A percentile compares a stretch with the other conserved stretches of the same genome.
These are phyloP conservation scores for Drosophila nigromelanica DNA, from an alignment of 1,140 invertebrate species.

Conservation along the genomic window DNA sequence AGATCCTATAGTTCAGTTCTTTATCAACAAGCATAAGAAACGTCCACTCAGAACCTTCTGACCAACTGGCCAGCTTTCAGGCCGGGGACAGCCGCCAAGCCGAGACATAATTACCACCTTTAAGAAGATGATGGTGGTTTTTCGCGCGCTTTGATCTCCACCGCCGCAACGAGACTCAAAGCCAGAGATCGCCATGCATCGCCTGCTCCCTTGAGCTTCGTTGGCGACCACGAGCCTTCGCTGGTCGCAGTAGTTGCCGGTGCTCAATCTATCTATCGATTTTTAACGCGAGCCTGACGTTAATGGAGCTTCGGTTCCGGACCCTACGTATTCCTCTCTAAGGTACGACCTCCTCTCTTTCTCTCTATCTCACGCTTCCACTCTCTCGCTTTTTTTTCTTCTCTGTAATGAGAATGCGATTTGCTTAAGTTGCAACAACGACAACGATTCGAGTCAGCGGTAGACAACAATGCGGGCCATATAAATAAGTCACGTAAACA, in stretches of 20 bases:
- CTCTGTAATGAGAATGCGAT: slow-evolving; percentile 65
- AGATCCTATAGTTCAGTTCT: slow-evolving; percentile 21
- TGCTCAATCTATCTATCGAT: slow-evolving; percentile 80
- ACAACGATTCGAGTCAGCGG: not conserved
- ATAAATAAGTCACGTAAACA: slow-evolving; percentile 48
- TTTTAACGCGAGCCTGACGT: slow-evolving; percentile 82
- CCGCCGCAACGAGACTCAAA: slow-evolving; percentile 46
- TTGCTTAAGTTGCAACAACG: slow-evolving; percentile 31
- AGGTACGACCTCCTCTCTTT: no score
- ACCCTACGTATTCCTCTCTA: not conserved
- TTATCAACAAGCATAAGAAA: slow-evolving; percentile 41
- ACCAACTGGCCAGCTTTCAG: slow-evolving; percentile 11
- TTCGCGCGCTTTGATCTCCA: slow-evolving; percentile 80
- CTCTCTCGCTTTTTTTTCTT: not conserved
- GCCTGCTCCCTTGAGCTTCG: slow-evolving; percentile 29
- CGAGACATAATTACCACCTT: slow-evolving; percentile 83
- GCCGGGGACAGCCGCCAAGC: slow-evolving; percentile 9
- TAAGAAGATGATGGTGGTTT: slow-evolving; percentile 83
- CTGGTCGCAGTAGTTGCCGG: slow-evolving; percentile 52
- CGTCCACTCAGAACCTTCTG: slow-evolving; percentile 25
- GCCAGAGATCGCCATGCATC: slow-evolving; percentile 19
- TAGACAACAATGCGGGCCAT: slow-evolving; percentile 52
- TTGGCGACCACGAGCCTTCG: slow-evolving; percentile 54
- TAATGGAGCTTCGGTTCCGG: slow-evolving; percentile 57
- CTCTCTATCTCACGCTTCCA: not conserved